These are phyloP conservation scores for Mareca strepera DNA, from an alignment of 2,797 vertebrate genomes.

Conservation along the genomic window DNA sequence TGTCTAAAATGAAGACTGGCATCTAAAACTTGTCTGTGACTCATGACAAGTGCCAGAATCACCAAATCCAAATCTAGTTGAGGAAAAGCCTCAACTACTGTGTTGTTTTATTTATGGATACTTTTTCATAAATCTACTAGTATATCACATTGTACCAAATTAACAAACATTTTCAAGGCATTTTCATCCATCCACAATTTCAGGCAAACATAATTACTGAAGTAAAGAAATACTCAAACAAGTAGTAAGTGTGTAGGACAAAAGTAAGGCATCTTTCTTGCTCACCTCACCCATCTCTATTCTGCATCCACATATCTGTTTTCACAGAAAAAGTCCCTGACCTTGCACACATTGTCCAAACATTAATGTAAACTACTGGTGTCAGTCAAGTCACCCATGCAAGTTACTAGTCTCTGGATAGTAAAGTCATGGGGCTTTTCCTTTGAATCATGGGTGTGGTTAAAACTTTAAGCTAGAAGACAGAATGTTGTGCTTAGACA, in stretches of 20 bases:
- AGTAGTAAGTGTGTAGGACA: background rate
- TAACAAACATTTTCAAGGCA: background rate
- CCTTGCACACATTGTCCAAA: slow-evolving; percentile 43
- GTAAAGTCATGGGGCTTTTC: background rate
- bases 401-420: background rate
- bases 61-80: slow-evolving; percentile 37
- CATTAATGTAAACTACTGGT: slow-evolving; percentile 28
- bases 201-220: background rate
- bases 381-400: background rate
- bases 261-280: background rate
- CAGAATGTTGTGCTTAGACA: background rate
- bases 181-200: background rate
- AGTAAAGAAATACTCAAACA: background rate
- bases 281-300: background rate
- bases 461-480: slow-evolving; percentile 40
- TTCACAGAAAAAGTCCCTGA: background rate
- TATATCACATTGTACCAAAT: background rate
- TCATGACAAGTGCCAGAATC: slow-evolving; percentile 34
- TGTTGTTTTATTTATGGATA: slow-evolving; percentile 3
- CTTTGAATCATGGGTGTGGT: background rate
- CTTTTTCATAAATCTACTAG: background rate
- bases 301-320: background rate
- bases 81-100: slow-evolving; percentile 31
- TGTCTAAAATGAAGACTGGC: slow-evolving; percentile 51
- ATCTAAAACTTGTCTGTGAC: slow-evolving; percentile 44